Base-by-base conservation (phyloP, 2,797 vertebrate genomes). In the Todus mexicanus region DNA sequence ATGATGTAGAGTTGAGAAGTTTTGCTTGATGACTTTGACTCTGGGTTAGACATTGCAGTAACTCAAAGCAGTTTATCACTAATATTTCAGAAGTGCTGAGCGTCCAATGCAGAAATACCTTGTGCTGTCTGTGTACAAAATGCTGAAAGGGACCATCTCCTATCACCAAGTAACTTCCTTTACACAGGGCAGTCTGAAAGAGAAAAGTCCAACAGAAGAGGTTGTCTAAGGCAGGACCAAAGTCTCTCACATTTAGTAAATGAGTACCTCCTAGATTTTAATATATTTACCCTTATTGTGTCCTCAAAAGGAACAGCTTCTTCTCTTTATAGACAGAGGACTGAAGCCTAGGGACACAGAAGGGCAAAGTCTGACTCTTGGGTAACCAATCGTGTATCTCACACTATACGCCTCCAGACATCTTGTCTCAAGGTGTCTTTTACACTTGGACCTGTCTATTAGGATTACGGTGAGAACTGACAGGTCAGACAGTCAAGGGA, bases 361-460 rank as follows among this genome's bases (percentile, higher is more conserved):
- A 71, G 13, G 47, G 6, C 10, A 10, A 2, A 9, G 14, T 40
- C 59, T 72, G 29, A n/a, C 21, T 63, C 27, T 71, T 64, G 59
- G 8, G 26, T 26, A 51, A 51, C 12, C 26, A 47, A 21, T 27
- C 10, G 59, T 31, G 31, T 10, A 50, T 45, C 15, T 22, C 17
- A 18, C 14, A 1, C 16, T 56, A 0, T 11, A 6, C 85, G 6
- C 29, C 21, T 9, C 26, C 48, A 40, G 15, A 53, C 3, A 11
- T 56, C 23, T 74, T 64, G 10, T 71, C 76, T 73, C 31, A 37
- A 47, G 31, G 12, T 47, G 8, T 73, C 7, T 70, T 89, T 87
- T 69, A 25, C 29, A 26, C 12, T 22, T 59, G 65, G 33, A 38
- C 6, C 21, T 1, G 1, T 42, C 64, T 66, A n/a, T 23, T 50